These are phyloP conservation scores for Azemiops feae DNA, from an alignment of 2,113 vertebrate species.

Conservation along the genomic window DNA sequence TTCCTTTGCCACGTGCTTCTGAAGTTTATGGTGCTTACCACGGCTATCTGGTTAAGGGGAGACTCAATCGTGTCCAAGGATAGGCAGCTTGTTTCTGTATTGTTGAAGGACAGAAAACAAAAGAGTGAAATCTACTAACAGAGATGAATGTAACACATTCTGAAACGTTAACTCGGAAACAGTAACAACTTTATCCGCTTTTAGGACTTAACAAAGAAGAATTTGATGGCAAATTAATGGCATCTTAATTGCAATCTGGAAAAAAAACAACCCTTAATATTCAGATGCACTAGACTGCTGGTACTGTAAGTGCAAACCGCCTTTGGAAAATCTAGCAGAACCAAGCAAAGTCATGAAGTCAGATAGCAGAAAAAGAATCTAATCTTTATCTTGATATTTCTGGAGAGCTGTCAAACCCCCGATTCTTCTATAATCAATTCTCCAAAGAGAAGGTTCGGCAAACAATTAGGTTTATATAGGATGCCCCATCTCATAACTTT, in stretches of 20 bases:
- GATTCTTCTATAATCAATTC: background rate
- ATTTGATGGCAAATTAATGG: background rate
- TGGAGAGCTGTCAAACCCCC: background rate
- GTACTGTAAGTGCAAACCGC: background rate
- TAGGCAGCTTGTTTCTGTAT: background rate
- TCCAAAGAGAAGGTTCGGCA: background rate
- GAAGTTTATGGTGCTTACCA: slow-evolving; percentile 83
- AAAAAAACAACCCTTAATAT: background rate
- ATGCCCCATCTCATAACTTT: background rate
- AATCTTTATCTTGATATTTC: background rate
- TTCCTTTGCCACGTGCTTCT: slow-evolving; percentile 84
- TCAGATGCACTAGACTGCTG: too few species aligned
- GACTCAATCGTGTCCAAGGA: background rate
- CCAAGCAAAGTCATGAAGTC: background rate
- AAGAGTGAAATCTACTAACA: background rate
- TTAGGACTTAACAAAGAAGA: background rate
- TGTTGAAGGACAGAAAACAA: slow-evolving; percentile 26
- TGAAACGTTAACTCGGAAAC: background rate
- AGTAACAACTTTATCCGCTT: background rate
- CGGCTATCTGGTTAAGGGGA: slow-evolving; percentile 64
- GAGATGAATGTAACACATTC: background rate
- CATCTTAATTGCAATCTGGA: background rate
- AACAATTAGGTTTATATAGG: background rate
- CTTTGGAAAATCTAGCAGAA: background rate
- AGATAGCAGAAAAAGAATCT: background rate